A percentile compares a stretch with the other conserved stretches of the same genome.
Conservation (phyloP, 2,113 vertebrate species). For the Tautogolabrus adspersus region DNA sequence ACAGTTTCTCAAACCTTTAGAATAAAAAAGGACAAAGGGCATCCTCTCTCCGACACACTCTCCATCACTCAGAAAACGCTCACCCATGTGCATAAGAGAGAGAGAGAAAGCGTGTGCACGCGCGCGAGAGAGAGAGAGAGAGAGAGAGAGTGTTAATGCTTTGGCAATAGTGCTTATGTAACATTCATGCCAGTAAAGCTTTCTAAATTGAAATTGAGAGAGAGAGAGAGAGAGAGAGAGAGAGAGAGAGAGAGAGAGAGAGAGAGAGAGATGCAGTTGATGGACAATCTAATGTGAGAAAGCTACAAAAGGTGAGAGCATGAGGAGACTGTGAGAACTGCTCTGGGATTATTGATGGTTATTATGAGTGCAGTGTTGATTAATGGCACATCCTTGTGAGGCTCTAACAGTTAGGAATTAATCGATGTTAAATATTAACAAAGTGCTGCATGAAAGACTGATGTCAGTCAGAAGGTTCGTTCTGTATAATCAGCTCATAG, state of each 20-base stretch:
- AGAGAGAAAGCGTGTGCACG: too few relatives aligned
- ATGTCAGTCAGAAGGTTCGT: conserved; percentile 48
- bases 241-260: not conserved
- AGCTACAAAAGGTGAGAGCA: conserved; percentile 47
- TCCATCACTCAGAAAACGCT: too few relatives aligned
- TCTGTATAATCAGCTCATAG: conserved; percentile 55
- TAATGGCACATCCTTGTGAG: conserved; percentile 59
- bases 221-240: not conserved
- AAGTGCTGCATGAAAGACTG: conserved; percentile 59
- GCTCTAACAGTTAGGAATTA: conserved; percentile 71
- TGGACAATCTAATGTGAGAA: conserved; percentile 18
- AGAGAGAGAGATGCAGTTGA: not conserved
- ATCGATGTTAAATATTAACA: conserved; percentile 55
- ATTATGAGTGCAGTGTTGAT: conserved; percentile 52
- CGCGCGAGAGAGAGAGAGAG: too few relatives aligned
- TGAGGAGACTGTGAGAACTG: conserved; percentile 29
- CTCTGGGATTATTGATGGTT: conserved; percentile 54
- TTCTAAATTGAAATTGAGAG: not conserved
- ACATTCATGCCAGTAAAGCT: too few relatives aligned
- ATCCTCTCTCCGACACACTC: too few relatives aligned
- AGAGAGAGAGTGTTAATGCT: not conserved
- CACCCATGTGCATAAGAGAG: too few relatives aligned
- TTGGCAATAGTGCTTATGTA: too few relatives aligned
- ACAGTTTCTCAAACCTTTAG: too few relatives aligned
- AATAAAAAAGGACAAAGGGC: too few relatives aligned